These are phyloP conservation scores for Lepidocyrtinus sp. DNA, from an alignment of 2,888 invertebrate genomes.

Conservation along the genomic window DNA sequence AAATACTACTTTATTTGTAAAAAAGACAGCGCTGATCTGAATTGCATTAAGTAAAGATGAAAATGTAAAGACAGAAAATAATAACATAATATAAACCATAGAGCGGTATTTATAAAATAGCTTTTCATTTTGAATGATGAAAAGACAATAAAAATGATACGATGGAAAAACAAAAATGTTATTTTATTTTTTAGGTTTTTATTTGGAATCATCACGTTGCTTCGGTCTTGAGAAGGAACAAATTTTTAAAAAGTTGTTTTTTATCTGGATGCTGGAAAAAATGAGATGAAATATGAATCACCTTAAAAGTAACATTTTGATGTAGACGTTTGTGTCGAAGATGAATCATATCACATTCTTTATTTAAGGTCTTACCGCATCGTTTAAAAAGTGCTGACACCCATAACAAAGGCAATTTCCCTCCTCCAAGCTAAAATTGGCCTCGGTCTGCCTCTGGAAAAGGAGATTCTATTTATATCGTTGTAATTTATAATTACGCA, in stretches of 20 bases:
- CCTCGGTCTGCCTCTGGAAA: constrained; percentile 31
- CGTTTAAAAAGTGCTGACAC: constrained; percentile 54
- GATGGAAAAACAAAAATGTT: constrained; percentile 5
- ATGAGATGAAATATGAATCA: background rate
- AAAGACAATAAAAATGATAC: constrained; percentile 50
- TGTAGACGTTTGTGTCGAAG: too few species aligned
- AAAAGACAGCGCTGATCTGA: constrained; percentile 30
- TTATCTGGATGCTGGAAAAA: constrained; percentile 30
- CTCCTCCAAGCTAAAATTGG: too few species aligned
- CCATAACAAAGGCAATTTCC: constrained; percentile 55
- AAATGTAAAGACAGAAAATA: constrained; percentile 19
- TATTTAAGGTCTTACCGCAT: constrained; percentile 37
- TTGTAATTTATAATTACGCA: too few species aligned
- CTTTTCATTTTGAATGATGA: constrained; percentile 53
- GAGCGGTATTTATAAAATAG: too few species aligned
- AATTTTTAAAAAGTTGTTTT: constrained; percentile 18
- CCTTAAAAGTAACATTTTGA: background rate
- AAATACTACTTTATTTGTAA: constrained; percentile 32
- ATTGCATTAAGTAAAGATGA: constrained; percentile 26
- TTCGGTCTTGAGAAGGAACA: background rate
- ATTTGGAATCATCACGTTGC: background rate
- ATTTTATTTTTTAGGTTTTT: background rate
- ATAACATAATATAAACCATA: background rate
- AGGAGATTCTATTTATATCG: background rate
- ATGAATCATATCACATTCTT: too few species aligned